phyloP scores from a whole-genome alignment of 2,113 vertebrate species.

The Agelaius phoeniceus region DNA sequence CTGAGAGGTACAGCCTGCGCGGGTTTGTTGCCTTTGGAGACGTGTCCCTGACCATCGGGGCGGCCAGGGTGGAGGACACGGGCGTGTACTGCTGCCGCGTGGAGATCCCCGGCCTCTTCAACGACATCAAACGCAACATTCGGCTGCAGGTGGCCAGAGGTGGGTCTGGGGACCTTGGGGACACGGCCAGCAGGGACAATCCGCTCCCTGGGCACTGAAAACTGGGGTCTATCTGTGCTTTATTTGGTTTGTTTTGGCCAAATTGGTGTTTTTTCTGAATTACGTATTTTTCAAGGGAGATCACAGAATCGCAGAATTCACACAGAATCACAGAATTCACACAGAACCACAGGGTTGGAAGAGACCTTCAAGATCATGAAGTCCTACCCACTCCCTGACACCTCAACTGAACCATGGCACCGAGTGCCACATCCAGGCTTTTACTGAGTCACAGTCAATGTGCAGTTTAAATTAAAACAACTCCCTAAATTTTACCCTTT shows the following conservation, averaged over 20 bases:
- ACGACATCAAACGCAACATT: slow-evolving; percentile 67
- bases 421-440: background rate
- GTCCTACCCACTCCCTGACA: background rate
- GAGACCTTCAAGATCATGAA: background rate
- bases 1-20: background rate
- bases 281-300: fast-evolving
- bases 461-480: background rate
- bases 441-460: background rate
- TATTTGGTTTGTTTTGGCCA: background rate
- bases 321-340: too few species aligned
- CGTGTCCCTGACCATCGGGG: slow-evolving; percentile 76
- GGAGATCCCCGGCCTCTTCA: slow-evolving; percentile 75
- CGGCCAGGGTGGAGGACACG: slow-evolving; percentile 40
- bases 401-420: background rate
- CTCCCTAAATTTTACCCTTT: background rate
- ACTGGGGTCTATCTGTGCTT: fast-evolving
- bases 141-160: slow-evolving; percentile 39
- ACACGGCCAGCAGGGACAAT: background rate
- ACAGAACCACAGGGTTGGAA: background rate
- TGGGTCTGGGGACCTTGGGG: background rate
- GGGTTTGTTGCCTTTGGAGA: slow-evolving; percentile 41
- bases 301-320: background rate
- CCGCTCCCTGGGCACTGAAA: background rate
- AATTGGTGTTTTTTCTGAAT: background rate
- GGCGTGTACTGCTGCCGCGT: slow-evolving; percentile 82